Evolutionary conservation across 2,797 vertebrate species (phyloP).

Genomic region (Enteromius radiatus): DNA sequence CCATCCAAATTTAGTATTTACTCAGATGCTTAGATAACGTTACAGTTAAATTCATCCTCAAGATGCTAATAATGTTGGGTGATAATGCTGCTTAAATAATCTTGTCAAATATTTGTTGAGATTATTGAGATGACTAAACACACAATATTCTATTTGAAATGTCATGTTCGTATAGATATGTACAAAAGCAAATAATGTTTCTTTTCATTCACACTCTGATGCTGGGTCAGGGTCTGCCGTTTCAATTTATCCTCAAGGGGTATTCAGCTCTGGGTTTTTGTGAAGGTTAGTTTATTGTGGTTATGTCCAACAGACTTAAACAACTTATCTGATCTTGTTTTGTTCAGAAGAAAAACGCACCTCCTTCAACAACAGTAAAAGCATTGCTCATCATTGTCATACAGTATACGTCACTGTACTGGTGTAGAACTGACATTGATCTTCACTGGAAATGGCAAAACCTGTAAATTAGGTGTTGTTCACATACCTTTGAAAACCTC

Average conservation of each 20-base stretch:
- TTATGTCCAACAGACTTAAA: not conserved
- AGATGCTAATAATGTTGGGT: not conserved
- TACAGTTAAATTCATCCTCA: not conserved
- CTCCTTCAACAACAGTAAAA: not conserved
- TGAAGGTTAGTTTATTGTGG: not conserved
- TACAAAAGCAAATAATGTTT: not conserved
- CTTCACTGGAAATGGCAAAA: conserved; percentile 6
- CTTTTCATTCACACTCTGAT: not conserved
- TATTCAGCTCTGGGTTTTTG: not conserved
- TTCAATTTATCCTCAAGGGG: not conserved
- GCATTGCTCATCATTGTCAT: not conserved
- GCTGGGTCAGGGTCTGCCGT: not conserved
- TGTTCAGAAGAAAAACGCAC: not conserved
- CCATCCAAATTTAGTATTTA: not conserved
- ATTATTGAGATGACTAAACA: not conserved
- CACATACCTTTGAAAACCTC: not conserved
- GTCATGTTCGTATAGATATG: not conserved
- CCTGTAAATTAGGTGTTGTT: not conserved
- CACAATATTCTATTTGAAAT: not conserved
- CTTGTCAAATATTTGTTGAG: conserved; percentile 9
- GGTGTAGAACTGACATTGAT: not conserved
- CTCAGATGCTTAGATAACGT: not conserved
- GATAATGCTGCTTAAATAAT: not conserved
- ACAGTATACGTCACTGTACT: not conserved
- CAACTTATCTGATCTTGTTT: not conserved